Conservation (phyloP, 2,797 vertebrate genomes). For the Aselliscus stoliczkanus region DNA sequence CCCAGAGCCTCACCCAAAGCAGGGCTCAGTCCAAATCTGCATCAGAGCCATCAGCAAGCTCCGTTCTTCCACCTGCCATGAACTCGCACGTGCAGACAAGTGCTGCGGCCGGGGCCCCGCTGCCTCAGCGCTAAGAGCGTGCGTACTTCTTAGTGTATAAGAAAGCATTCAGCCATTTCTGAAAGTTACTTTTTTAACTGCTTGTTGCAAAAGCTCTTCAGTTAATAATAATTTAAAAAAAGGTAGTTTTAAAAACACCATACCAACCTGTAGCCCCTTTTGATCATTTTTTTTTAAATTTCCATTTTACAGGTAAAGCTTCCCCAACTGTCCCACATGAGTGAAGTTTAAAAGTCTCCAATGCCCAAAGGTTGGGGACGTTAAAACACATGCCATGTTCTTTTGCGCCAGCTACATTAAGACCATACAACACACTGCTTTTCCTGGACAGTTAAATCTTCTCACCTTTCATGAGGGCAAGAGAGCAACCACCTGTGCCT, state of each 20-base stretch:
- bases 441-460: not conserved
- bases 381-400: not conserved
- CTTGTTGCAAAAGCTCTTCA: not conserved
- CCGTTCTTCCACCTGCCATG: not conserved
- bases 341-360: not conserved
- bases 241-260: not conserved
- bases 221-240: not conserved
- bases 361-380: not conserved
- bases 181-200: not conserved
- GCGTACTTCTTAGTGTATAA: not conserved
- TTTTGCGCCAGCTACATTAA: not conserved
- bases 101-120: not conserved
- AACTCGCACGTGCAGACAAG: not conserved
- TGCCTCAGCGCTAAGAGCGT: not conserved
- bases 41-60: too few relatives aligned
- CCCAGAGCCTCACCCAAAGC: not conserved
- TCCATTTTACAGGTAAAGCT: not conserved
- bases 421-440: not conserved
- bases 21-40: not conserved
- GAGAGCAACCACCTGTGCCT: not conserved
- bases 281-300: not conserved
- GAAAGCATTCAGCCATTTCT: not conserved
- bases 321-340: too few relatives aligned
- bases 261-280: not conserved
- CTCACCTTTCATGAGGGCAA: not conserved